These are phyloP conservation scores for Dicerorhinus sumatrensis DNA, from an alignment of 2,113 vertebrate genomes.

Conservation along the genomic window DNA sequence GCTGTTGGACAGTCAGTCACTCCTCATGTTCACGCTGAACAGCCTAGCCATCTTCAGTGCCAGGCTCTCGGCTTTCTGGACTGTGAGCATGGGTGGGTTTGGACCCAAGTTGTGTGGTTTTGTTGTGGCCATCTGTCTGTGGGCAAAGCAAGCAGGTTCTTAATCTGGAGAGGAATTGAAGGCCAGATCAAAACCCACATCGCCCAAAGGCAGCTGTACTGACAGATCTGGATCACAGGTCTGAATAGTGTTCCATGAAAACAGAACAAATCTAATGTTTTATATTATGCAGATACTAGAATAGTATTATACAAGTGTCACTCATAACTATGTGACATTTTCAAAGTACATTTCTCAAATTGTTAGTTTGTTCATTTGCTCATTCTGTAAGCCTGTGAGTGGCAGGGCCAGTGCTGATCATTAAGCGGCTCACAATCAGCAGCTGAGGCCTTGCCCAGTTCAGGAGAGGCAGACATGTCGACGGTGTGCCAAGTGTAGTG, in stretches of 20 bases:
- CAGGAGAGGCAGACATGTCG: neutral
- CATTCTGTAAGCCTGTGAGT: neutral
- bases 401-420: neutral
- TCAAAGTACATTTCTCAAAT: neutral
- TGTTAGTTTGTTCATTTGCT: neutral
- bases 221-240: neutral
- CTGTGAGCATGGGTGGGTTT: neutral
- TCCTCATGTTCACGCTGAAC: neutral
- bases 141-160: neutral
- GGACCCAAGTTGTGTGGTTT: neutral
- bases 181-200: neutral
- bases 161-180: neutral
- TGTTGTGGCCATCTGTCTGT: neutral
- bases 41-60: neutral
- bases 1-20: neutral
- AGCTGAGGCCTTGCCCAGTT: neutral
- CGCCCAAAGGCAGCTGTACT: neutral
- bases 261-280: neutral
- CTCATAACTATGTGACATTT: neutral
- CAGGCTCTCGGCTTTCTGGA: too few species aligned
- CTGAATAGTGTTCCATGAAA: neutral
- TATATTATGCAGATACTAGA: neutral
- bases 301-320: too few species aligned
- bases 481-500: accelerated
- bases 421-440: neutral